Evolutionary conservation across 2,888 invertebrate genomes (phyloP), one percentile per base, ranked within the genome.

Genomic region (Rotaria socialis): DNA sequence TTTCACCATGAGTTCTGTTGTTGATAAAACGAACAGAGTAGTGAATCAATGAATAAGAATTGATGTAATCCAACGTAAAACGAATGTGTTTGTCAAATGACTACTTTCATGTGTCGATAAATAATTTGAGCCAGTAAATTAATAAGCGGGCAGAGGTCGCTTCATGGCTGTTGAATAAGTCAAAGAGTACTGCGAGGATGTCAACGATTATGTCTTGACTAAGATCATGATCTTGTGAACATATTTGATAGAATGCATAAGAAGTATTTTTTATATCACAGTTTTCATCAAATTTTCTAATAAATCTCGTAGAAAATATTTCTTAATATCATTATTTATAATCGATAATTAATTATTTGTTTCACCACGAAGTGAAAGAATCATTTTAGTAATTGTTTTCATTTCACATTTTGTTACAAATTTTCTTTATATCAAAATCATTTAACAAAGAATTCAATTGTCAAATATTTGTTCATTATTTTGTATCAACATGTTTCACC

Each of bases 301-400:
- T 47, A 80, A 80, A 80, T 80, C 22, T 8, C 43, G 43, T 47
- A 8, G 47, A 80, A 80, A 80, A 47, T 80, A 41, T 47, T 80
- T 43, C 22, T 47, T 80, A 80, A 80, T 24, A 43, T 80, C 75
- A 24, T 80, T 3, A 24, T 80, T 22, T 47, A 80, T 24, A 43
- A 24, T 35, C 35, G 35, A 35, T 35, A 35, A 47, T 41, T 80
- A 24, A 80, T 80, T 80, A 11, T 47, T 47, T 0, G 24, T 47
- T 80, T 80, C 75, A 80, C 75, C 47, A 47, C 47, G 47, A 11
- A 80, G n/a, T 80, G 75, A 80, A 43, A 80, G 47, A 43, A 80
- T 24, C 75, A 80, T 80, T n/a, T 47, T 43, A 47, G 47, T 80
- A 24, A 80, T 80, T 43, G 41, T 80, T 80, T 80, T 47, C 3